These are phyloP conservation scores for Cetoscarus ocellatus DNA, from an alignment of 2,797 vertebrate genomes.

Conservation along the genomic window DNA sequence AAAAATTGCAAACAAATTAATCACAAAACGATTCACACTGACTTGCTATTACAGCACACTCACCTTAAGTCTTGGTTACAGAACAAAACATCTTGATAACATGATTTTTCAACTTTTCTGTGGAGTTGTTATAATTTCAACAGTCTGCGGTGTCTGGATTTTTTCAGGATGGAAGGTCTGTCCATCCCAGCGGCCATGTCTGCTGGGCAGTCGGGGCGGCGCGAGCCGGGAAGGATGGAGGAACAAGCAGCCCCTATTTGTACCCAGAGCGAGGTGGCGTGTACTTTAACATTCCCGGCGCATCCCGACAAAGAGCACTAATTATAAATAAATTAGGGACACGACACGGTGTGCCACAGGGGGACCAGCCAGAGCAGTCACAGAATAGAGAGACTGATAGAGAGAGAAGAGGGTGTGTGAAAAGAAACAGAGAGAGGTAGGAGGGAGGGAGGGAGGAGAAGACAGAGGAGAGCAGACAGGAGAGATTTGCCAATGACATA, in stretches of 20 bases:
- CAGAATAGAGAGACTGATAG: constrained; percentile 83
- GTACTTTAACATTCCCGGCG: constrained; percentile 87
- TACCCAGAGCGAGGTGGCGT: constrained; percentile 85
- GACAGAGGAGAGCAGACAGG: constrained; percentile 78
- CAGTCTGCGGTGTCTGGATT: constrained; percentile 33
- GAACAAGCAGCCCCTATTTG: constrained; percentile 83
- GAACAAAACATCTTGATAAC: constrained; percentile 2
- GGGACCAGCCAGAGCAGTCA: constrained; percentile 80
- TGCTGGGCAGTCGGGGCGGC: constrained; percentile 56
- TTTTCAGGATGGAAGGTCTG: constrained; percentile 55
- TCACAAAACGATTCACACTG: background rate
- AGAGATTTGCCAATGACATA: constrained; percentile 81
- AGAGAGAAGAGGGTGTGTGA: constrained; percentile 75
- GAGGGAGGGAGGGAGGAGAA: constrained; percentile 62
- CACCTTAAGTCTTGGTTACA: constrained; percentile 7
- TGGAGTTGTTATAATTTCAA: constrained; percentile 55
- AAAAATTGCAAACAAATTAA: constrained; percentile 5
- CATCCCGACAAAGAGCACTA: constrained; percentile 89
- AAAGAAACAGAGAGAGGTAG: constrained; percentile 72
- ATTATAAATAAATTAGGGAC: constrained; percentile 91
- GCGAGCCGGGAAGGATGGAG: constrained; percentile 58
- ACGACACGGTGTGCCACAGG: constrained; percentile 86
- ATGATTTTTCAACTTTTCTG: constrained; percentile 24
- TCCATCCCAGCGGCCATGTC: constrained; percentile 74
- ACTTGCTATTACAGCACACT: constrained; percentile 12